phyloP scores from a whole-genome alignment of 2,797 vertebrate genomes.

The Anabas testudineus region DNA sequence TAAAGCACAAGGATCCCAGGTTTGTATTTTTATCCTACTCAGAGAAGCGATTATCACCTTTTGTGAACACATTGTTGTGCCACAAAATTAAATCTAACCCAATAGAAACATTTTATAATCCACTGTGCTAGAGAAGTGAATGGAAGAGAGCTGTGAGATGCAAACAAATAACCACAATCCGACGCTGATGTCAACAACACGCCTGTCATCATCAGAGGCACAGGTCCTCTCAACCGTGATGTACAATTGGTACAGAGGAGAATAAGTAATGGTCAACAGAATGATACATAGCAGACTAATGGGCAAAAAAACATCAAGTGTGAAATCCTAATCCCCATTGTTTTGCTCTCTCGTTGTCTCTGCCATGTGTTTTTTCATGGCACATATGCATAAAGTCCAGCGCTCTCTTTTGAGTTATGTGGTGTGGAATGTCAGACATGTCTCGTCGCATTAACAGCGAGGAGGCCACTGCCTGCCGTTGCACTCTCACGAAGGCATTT shows the following conservation, averaged over 20 bases:
- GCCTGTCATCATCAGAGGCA: constrained; percentile 39
- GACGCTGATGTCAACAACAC: constrained; percentile 56
- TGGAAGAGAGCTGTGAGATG: constrained; percentile 41
- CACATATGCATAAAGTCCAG: constrained; percentile 67
- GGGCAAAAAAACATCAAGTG: constrained; percentile 30
- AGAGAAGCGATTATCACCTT: constrained; percentile 30
- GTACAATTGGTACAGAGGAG: constrained; percentile 37
- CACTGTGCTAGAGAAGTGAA: constrained; percentile 35
- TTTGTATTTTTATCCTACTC: constrained; percentile 2
- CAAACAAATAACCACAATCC: constrained; percentile 67
- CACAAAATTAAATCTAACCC: constrained; percentile 43
- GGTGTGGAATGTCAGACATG: constrained; percentile 93
- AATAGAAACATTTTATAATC: constrained; percentile 57
- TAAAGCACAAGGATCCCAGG: constrained; percentile 7
- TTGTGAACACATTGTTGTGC: constrained; percentile 49
- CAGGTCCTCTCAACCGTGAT: constrained; percentile 54
- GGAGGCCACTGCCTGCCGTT: constrained; percentile 80
- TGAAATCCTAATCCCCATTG: constrained; percentile 22
- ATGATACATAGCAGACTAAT: constrained; percentile 62
- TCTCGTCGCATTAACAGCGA: constrained; percentile 88
- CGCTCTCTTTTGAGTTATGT: constrained; percentile 80
- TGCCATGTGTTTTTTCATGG: neutral
- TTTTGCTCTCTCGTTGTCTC: constrained; percentile 22
- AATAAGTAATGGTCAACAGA: constrained; percentile 49
- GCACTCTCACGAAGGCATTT: constrained; percentile 87